A percentile compares a stretch with the other conserved stretches of the same genome.
Evolutionary conservation across 2,888 invertebrate species (phyloP).

Genomic region (Odontomyia ornata): DNA sequence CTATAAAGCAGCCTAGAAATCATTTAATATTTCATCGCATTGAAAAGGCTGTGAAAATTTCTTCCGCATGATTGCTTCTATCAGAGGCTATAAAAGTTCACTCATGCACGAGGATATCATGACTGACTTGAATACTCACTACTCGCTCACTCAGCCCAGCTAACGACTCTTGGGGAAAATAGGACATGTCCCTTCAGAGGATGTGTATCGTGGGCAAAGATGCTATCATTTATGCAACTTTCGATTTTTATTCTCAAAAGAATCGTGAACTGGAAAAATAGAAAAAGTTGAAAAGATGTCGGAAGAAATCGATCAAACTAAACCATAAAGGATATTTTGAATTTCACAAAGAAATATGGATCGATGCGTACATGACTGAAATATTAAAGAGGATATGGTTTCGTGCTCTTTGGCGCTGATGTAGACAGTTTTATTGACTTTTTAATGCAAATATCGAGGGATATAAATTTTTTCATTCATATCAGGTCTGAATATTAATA

Average conservation of each 20-base stretch:
- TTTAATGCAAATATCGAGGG: no score
- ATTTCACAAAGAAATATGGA: no score
- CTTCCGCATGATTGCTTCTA: constrained; percentile 34
- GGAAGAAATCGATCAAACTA: no score
- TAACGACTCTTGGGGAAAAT: background rate
- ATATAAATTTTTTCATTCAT: no score
- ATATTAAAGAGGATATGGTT: no score
- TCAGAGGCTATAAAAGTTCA: constrained; percentile 31
- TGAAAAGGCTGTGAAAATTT: constrained; percentile 31
- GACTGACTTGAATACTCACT: constrained; percentile 29
- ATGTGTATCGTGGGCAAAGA: background rate
- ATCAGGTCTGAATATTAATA: no score
- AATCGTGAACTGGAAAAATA: no score
- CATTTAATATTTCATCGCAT: constrained; percentile 34
- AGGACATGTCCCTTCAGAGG: constrained; percentile 19
- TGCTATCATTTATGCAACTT: background rate
- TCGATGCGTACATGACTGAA: no score
- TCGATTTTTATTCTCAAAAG: background rate
- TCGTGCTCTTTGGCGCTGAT: no score
- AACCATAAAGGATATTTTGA: no score
- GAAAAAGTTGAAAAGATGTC: no score
- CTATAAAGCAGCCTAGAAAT: constrained; percentile 9
- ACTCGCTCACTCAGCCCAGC: background rate
- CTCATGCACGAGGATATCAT: constrained; percentile 36
- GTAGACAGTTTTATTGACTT: no score